Evolutionary conservation across 1,140 invertebrate species (phyloP).

Genomic region (Heterodera schachtii): DNA sequence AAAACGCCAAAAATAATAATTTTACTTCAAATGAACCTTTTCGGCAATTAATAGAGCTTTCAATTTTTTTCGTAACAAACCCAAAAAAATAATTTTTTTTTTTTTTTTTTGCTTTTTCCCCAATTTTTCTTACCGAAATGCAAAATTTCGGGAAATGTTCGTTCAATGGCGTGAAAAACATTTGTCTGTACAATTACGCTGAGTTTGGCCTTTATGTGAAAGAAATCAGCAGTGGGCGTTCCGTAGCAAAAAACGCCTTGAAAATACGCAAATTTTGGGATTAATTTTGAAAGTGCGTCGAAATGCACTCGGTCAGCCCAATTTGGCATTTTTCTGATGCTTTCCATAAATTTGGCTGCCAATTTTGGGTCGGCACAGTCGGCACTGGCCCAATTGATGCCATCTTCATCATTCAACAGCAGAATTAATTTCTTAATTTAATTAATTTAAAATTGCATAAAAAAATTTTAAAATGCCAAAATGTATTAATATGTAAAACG

Average conservation of each 20-base stretch:
- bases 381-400: background rate
- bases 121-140: background rate
- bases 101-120: background rate
- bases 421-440: background rate
- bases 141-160: background rate
- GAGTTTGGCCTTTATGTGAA: background rate
- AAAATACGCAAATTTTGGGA: background rate
- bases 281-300: background rate
- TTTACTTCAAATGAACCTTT: too few species aligned
- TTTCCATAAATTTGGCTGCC: background rate
- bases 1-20: too few species aligned
- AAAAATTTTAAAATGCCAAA: background rate
- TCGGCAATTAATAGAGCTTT: too few species aligned
- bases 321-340: background rate
- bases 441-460: background rate
- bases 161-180: background rate
- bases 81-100: too few species aligned
- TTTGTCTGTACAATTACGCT: background rate
- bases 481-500: too few species aligned
- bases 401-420: background rate
- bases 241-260: background rate
- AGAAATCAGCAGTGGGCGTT: background rate
- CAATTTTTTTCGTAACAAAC: too few species aligned
- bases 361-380: background rate
- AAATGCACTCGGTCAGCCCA: background rate